Base-by-base conservation (phyloP, 2,113 vertebrate species). In the Amphiprion percula region DNA sequence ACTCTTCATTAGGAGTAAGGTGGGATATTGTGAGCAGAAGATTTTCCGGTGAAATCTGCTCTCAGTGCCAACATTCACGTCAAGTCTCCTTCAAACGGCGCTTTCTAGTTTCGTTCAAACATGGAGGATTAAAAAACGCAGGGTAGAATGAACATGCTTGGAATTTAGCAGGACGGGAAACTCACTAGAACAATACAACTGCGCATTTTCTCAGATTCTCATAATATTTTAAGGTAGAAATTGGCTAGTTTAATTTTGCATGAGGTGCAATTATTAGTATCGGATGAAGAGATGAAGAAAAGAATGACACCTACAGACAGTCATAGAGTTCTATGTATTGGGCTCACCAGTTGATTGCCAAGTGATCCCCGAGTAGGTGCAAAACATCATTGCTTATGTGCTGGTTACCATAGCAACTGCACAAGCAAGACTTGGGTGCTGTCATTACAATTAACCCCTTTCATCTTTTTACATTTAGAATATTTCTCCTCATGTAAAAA, bases 361-460 rank as follows among this genome's bases (percentile, higher is more conserved):
- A 69, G 10, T 23, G 30, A 80, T 65, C 28, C 21, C 24, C 21
- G 58, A 26, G 30, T 33, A 77, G 56, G 74, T 79, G 55, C 54
- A 84, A 79, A 77, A 65, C 26, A 53, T 33, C 21, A 63, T 76
- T 82, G 77, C 88, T 87, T 81, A 78, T 90, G 79, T 85, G 70
- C 65, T 67, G 66, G 91, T 93, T 88, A 86, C 91, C 88, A 93
- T 93, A 84, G 94, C 76, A 93, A 94, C 93, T 77, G 79, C 52
- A 70, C 88, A 87, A 82, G 80, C 84, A 50, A 89, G 68, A 74
- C 74, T 69, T 71, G 63, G 79, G 62, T 85, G 82, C 90, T 92
- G 86, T 91, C 87, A 92, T 94, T 86, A 91, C 86, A 94, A 93
- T 93, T 94, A 95, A 94, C 92, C 92, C 90, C 82, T 83, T 89